Evolutionary conservation across 2,797 vertebrate species (phyloP), one percentile per base, ranked within the genome.

Genomic region (Acropternis orthonyx): DNA sequence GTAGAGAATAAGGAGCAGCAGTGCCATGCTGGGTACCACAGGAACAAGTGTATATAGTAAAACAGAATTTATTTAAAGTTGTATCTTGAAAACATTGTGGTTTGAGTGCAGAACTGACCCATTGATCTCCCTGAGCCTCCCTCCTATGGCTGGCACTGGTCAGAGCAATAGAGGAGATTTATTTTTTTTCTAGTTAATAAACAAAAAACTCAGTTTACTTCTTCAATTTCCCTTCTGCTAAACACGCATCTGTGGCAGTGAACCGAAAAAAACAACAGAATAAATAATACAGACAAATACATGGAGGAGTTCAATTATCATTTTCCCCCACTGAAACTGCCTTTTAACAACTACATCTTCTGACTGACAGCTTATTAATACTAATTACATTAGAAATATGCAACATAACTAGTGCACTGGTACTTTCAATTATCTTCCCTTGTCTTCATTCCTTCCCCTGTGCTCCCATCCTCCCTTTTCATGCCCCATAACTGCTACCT

Each of bases 351-450:
- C 97, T 97, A 97, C 97, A 96, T 98, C 96, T 96, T 97, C 96
- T 97, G 97, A 95, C 94, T 98, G 97, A 97, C 98, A 97, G 97
- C 97, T 97, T 97, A 97, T 97, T 98, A 98, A 97, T 98, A 97
- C 97, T 98, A 98, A 98, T 98, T 95, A 15, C 28, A 69, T 96
- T 97, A 96, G 95, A 97, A 96, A 97, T 96, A 96, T 81, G 17
- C 94, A 82, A 74, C 67, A 89, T 78, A 95, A 95, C 95, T 93
- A 90, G 91, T 83, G 93, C 90, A 18, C 63, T 82, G 74, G 68
- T 94, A 91, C 81, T 94, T 95, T 63, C 94, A 95, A 96, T 97
- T 96, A 97, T 93, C 87, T 97, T 95, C 46, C 67, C 89, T 92
- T 95, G 96, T 95, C 94, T 96, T 95, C 82, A 71, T 96, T 91